Evolutionary conservation across 2,888 invertebrate genomes (phyloP).

Genomic region (Blomia tropicalis): DNA sequence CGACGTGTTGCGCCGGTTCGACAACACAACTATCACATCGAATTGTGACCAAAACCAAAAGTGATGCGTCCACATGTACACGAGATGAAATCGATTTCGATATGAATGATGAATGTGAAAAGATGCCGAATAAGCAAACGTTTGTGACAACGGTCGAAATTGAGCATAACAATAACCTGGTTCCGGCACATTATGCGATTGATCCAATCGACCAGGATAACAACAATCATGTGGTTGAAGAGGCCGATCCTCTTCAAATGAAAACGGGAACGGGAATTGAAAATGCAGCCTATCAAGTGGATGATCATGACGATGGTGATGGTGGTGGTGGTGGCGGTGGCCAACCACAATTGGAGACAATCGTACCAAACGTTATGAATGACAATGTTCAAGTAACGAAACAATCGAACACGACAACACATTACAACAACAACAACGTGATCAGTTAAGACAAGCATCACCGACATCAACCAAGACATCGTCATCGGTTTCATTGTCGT

Average conservation of each 20-base stretch:
- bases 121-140: neutral
- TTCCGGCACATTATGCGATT: neutral
- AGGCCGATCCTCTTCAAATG: neutral
- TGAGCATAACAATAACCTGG: neutral
- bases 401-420: too few relatives aligned
- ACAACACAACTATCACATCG: neutral
- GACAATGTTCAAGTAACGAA: neutral
- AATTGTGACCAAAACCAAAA: conserved; percentile 14
- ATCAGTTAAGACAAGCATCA: neutral
- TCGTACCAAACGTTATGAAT: too few relatives aligned
- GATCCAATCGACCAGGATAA: conserved; percentile 5
- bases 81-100: conserved; percentile 1
- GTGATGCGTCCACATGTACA: conserved; percentile 24
- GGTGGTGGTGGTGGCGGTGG: neutral
- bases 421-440: neutral
- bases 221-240: neutral
- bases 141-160: conserved; percentile 6
- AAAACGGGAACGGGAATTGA: conserved; percentile 6
- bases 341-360: neutral
- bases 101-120: neutral
- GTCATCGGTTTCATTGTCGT: neutral
- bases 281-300: conserved; percentile 13
- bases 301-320: conserved; percentile 20
- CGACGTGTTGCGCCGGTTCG: conserved; percentile 18
- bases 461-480: neutral